Percentiles rank a stretch among this genome's conserved stretches.
These are phyloP conservation scores for Crossaster papposus DNA, from an alignment of 53 echinoderm and acorn worm species.

Conservation along the genomic window DNA sequence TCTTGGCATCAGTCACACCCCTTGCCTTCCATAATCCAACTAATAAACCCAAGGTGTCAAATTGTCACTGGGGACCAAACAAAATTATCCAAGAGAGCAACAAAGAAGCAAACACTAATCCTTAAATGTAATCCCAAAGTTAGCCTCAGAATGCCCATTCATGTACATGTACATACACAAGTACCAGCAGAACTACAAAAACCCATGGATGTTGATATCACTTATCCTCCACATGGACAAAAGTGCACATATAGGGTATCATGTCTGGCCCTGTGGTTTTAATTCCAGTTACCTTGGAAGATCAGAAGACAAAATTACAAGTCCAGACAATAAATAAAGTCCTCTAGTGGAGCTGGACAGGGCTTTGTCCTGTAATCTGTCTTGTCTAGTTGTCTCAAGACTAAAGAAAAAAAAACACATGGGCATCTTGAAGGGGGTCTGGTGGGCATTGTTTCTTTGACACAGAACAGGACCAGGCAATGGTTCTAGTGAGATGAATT, in stretches of 20 bases:
- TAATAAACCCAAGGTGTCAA: neutral
- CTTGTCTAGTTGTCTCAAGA: conserved; percentile 11
- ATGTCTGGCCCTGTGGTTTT: neutral
- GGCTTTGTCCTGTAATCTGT: conserved; percentile 41
- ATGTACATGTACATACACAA: neutral
- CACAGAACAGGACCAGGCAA: conserved; percentile 7
- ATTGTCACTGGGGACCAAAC: neutral
- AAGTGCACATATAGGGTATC: conserved; percentile 7
- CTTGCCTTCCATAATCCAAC: neutral
- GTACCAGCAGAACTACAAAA: neutral
- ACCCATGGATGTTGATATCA: neutral
- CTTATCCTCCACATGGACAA: neutral
- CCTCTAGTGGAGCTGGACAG: conserved; percentile 14
- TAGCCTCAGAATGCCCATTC: neutral
- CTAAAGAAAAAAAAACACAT: too few species aligned
- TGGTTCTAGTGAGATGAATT: neutral
- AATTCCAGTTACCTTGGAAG: conserved; percentile 3
- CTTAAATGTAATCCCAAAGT: neutral
- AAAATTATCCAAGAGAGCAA: neutral
- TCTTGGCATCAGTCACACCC: conserved; percentile 22
- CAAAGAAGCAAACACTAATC: neutral
- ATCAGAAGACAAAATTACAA: neutral
- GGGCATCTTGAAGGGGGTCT: neutral
- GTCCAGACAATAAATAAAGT: neutral
- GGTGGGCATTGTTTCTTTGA: conserved; percentile 19